Base-by-base conservation (phyloP, 1,140 invertebrate genomes). In the Oncopodura yosiiana region DNA sequence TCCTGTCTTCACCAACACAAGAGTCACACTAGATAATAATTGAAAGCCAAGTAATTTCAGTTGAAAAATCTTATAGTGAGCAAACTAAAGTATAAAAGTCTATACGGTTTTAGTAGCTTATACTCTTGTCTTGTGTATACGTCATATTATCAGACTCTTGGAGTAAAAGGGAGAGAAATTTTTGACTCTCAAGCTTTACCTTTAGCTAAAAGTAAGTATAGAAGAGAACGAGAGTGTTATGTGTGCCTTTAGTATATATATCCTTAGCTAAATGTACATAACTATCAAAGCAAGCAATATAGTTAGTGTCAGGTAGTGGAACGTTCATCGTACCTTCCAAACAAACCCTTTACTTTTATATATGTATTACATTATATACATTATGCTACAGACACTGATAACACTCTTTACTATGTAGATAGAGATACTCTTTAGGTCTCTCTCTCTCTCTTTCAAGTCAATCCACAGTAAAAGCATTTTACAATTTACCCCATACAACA, bases 241-340 rank as follows among this genome's bases (percentile, higher is more conserved):
- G 44, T 46, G 44, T 30, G 44, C 30, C 44, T 46, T 19, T n/a
- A n/a, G n/a, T n/a, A n/a, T n/a, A n/a, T n/a, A n/a, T n/a, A n/a
- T n/a, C n/a, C n/a, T n/a, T n/a, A n/a, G n/a, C n/a, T n/a, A n/a
- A n/a, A n/a, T n/a, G n/a, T n/a, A n/a, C n/a, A n/a, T n/a, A n/a
- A n/a, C n/a, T n/a, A n/a, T n/a, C n/a, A 34, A 46, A 30, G 44
- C 34, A 30, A 27, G 44, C 30, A 30, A 32, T 27, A 32, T 46
- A 30, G 44, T 46, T 27, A 32, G 44, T 46, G 44, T 46, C 44
- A 46, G 44, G 44, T 46, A 46, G 44, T 46, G 44, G 44, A 46
- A 46, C 44, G 44, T 32, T 46, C 29, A 46, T 46, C 44, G 34
- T 32, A 46, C 44, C 44, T 27, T 27, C 29, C 21, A n/a, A 18